Percentiles rank a stretch among this genome's conserved stretches.
These are phyloP conservation scores for Neotoxoptera formosana DNA, from an alignment of 1,140 invertebrate genomes.

Conservation along the genomic window DNA sequence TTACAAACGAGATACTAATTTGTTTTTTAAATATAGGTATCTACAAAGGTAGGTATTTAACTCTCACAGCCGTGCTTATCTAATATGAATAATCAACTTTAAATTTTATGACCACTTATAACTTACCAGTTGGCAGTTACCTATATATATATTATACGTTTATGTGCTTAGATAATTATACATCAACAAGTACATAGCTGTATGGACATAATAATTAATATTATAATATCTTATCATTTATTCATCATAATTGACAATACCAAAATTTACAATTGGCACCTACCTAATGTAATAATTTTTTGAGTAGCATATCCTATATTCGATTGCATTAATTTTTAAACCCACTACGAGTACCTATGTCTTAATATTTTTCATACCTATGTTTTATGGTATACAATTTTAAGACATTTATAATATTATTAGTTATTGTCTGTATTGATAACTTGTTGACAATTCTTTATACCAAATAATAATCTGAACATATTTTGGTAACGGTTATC, in stretches of 20 bases:
- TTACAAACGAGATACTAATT: too few species aligned
- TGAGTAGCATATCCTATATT: not conserved
- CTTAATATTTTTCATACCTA: not conserved
- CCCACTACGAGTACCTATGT: not conserved
- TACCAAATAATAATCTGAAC: not conserved
- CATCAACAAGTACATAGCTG: too few species aligned
- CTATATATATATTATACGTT: too few species aligned
- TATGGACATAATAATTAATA: not conserved
- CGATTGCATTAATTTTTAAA: not conserved
- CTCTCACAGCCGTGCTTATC: too few species aligned
- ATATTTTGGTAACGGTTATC: not conserved
- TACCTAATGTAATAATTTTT: not conserved
- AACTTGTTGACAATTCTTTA: not conserved
- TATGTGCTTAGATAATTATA: too few species aligned
- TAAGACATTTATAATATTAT: not conserved
- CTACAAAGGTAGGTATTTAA: too few species aligned
- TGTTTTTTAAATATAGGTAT: too few species aligned
- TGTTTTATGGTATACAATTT: not conserved
- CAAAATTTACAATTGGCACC: not conserved
- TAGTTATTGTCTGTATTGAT: not conserved
- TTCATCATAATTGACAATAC: not conserved
- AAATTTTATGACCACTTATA: too few species aligned
- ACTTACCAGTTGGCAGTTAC: too few species aligned
- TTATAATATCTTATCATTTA: not conserved
- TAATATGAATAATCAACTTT: too few species aligned